These are phyloP conservation scores for Erithacus rubecula DNA, from an alignment of 2,797 vertebrate species.

Conservation along the genomic window DNA sequence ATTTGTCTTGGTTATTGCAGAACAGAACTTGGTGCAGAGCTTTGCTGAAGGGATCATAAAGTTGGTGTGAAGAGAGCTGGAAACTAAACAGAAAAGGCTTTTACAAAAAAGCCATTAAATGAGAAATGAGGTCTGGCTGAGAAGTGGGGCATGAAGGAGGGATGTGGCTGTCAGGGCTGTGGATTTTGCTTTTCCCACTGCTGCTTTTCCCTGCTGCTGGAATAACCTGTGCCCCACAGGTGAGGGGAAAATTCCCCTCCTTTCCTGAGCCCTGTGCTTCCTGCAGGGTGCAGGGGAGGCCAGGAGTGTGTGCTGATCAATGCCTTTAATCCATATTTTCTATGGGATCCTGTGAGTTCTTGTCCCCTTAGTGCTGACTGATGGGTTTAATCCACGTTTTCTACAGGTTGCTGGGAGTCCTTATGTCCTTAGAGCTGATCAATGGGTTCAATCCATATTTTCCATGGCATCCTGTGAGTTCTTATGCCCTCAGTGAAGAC, in stretches of 20 bases:
- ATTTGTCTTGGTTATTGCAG: conserved; percentile 51
- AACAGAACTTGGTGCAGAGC: neutral
- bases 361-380: neutral
- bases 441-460: neutral
- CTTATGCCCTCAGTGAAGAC: too few species aligned
- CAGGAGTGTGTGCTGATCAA: rapidly evolving
- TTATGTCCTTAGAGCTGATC: rapidly evolving
- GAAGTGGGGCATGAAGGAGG: neutral
- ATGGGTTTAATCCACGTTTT: neutral
- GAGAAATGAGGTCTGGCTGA: neutral
- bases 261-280: neutral
- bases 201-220: neutral
- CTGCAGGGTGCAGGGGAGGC: neutral
- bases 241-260: neutral
- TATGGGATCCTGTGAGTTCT: neutral
- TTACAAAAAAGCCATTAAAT: neutral
- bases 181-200: neutral
- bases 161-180: neutral
- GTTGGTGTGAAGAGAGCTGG: conserved; percentile 6
- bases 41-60: conserved; percentile 30
- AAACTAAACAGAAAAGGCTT: neutral
- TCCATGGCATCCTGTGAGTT: neutral
- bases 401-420: too few species aligned
- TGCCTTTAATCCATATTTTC: neutral
- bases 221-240: neutral